Evolutionary conservation across 2,797 vertebrate species (phyloP), one percentile per base, ranked within the genome.

Genomic region (Margarornis squamiger): DNA sequence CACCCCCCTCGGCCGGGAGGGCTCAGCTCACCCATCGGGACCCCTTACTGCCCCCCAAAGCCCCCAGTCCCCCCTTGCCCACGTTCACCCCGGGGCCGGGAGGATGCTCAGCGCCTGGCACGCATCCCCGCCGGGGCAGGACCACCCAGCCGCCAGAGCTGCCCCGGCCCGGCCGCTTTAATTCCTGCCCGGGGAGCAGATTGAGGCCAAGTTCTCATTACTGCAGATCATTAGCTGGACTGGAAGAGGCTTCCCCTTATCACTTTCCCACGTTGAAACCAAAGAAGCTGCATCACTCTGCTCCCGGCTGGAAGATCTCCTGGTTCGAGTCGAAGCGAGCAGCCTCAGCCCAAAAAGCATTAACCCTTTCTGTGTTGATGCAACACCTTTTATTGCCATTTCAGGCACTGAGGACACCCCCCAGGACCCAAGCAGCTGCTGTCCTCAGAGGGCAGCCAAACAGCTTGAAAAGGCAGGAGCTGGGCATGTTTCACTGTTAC

Each of bases 141-240:
- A 88, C 88, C 86, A 84, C 88, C 88, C 95, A 87, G 63, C 51
- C 12, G 5, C n/a, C 2, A 8, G 41, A 48, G 75, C 93, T 43
- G 65, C 75, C 71, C 72, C 57, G 6, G 43, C 39, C 72, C 1
- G 8, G 7, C 49, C 0, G 0, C 43, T 89, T 39, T n/a, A 65
- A 71, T 59, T 70, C 86, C 86, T 74, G 88, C 52, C 81, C 7
- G 0, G 54, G 22, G 76, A 81, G 67, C 48, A 23, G 75, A 41
- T 2, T 21, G 52, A 67, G 78, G 84, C 95, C 94, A 94, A 89
- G 75, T 63, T 87, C 92, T 94, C 87, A 80, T 92, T 90, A 71
- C 43, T 29, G 52, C 74, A 77, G 63, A 36, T 83, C 70, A 17
- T 87, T 41, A 92, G 83, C 71, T 14, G 54, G 26, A 14, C 0